Conservation (phyloP, 2,888 invertebrate genomes). For the Eledone cirrhosa region DNA sequence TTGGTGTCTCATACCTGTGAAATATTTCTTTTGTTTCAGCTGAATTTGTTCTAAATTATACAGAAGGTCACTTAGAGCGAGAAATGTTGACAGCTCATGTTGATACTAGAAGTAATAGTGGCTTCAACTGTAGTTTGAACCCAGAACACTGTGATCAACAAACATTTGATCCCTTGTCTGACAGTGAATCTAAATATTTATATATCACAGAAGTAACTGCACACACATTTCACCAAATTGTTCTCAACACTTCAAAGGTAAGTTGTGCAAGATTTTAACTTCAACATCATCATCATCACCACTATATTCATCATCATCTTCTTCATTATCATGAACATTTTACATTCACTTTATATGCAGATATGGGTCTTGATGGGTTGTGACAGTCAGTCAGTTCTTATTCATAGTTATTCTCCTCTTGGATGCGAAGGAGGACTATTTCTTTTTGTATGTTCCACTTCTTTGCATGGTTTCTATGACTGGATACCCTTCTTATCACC, state of each 20-base stretch:
- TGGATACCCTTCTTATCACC: too few species aligned
- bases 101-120: too few species aligned
- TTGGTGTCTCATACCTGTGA: not conserved
- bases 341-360: too few species aligned
- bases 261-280: not conserved
- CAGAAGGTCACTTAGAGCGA: slow-evolving; percentile 66
- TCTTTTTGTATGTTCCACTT: too few species aligned
- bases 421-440: too few species aligned
- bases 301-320: too few species aligned
- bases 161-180: slow-evolving; percentile 35
- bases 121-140: not conserved
- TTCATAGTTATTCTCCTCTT: too few species aligned
- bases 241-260: slow-evolving; percentile 69
- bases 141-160: not conserved
- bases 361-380: too few species aligned
- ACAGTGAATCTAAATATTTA: slow-evolving; percentile 57
- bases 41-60: slow-evolving; percentile 70
- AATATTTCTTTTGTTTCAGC: slow-evolving; percentile 42
- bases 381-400: too few species aligned
- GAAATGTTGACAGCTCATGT: slow-evolving; percentile 62
- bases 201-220: slow-evolving; percentile 76
- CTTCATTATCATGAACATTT: too few species aligned
- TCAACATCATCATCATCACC: too few species aligned
- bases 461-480: too few species aligned
- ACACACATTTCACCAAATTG: slow-evolving; percentile 73